These are phyloP conservation scores for Sparidentex hasta DNA, from an alignment of 2,797 vertebrate genomes.

Conservation along the genomic window DNA sequence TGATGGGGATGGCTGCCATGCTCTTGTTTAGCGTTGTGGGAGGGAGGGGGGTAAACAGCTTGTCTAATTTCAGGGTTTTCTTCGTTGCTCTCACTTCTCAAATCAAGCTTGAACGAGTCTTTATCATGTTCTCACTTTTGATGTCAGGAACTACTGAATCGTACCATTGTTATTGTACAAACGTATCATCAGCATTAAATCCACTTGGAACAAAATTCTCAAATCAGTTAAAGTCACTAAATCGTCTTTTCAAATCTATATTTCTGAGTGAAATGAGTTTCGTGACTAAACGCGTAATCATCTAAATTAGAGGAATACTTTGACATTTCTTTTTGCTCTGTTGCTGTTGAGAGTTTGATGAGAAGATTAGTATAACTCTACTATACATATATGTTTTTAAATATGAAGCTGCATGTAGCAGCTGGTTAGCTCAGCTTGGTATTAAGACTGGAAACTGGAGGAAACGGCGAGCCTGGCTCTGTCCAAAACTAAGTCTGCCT, in stretches of 20 bases:
- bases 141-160: slow-evolving; percentile 41
- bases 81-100: too few relatives aligned
- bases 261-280: not conserved
- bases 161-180: slow-evolving; percentile 8
- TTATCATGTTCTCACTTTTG: slow-evolving; percentile 25
- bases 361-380: not conserved
- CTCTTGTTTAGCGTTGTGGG: not conserved
- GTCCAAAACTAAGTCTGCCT: not conserved
- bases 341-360: not conserved
- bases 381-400: not conserved
- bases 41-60: not conserved
- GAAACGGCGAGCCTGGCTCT: not conserved
- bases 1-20: slow-evolving; percentile 15
- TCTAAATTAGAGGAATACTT: not conserved
- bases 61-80: slow-evolving; percentile 33
- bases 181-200: slow-evolving; percentile 6
- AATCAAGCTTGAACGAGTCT: too few relatives aligned
- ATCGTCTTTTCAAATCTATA: not conserved
- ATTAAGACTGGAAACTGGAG: not conserved
- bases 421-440: not conserved
- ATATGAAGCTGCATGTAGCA: not conserved
- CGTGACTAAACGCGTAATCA: not conserved
- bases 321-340: not conserved
- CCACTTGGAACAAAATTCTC: not conserved
- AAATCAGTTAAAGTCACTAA: not conserved